A percentile compares a stretch with the other conserved stretches of the same genome.
Conservation (phyloP, 2,888 invertebrate species). For the Lapara coniferarum region DNA sequence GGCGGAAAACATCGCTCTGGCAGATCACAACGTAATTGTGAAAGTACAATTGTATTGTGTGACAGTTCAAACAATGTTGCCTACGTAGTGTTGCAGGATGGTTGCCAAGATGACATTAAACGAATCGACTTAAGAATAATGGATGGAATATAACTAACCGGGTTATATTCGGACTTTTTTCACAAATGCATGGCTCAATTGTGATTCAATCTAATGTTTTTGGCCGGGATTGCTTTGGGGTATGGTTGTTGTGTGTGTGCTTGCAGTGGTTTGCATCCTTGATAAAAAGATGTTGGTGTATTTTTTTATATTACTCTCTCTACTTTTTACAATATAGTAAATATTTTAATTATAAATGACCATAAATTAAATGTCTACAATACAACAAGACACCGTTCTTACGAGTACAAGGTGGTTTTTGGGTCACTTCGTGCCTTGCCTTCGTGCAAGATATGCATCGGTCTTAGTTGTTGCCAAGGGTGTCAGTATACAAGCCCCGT, state of each 20-base stretch:
- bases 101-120: slow-evolving; percentile 7
- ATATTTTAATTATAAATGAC: no score
- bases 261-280: no score
- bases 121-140: background rate
- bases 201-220: no score
- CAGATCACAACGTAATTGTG: slow-evolving; percentile 6
- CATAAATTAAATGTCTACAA: no score
- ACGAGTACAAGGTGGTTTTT: background rate
- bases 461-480: background rate
- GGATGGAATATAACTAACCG: background rate
- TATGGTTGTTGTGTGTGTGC: no score
- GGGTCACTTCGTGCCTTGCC: background rate
- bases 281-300: no score
- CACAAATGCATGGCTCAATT: no score
- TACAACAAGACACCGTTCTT: background rate
- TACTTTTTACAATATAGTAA: no score
- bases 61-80: background rate
- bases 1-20: slow-evolving; percentile 22
- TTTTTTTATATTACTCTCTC: no score
- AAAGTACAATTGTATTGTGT: slow-evolving; percentile 24
- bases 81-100: slow-evolving; percentile 1
- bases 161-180: no score
- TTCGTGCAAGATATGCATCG: background rate
- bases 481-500: background rate
- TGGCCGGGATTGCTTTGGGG: no score